Base-by-base conservation (phyloP, 2,113 vertebrate genomes). In the Gallinago paraguaiae region DNA sequence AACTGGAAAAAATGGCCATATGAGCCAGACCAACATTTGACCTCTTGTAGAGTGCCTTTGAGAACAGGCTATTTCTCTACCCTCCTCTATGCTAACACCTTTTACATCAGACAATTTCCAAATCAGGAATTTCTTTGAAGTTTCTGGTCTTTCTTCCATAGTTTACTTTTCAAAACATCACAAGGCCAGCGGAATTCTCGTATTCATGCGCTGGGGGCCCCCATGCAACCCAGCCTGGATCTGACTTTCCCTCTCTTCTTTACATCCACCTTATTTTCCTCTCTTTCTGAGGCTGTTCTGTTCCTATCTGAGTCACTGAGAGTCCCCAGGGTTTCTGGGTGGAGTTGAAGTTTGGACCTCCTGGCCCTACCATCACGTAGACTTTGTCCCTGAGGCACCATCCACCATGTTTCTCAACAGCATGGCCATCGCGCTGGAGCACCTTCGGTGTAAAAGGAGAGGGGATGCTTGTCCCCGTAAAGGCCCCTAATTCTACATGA, bases 101-200 rank as follows among this genome's bases (percentile, higher is more conserved):
- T 98, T 98, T 96, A 96, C 94, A 97, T 95, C 95, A 97, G 96
- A 96, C 92, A 92, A 94, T 95, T 96, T 97, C 86, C 94, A 96
- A 97, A 97, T 95, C 91, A 93, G 95, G 92, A 97, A 97, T 85
- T 85, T 91, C 90, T 97, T 97, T 97, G 97, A 98, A 97, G 96
- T 93, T 96, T 85, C 90, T 94, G 27, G 67, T 93, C 95, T 96
- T 96, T 81, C 74, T 87, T 94, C 46, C 57, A 95, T 95, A 84
- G 92, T 96, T 98, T 97, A 96, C 95, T 97, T 95, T 97, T 95
- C 57, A 97, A 95, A 97, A 88, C 85, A 95, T 96, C 95, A 97
- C 95, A 97, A 97, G 80, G 50, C 93, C 43, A 86, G 80, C 86
- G 95, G 90, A 93, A 91, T 91, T 96, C 93, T 95, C 92, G 79